Conservation (phyloP, 2,113 vertebrate species). For the Paradoxurus hermaphroditus region DNA sequence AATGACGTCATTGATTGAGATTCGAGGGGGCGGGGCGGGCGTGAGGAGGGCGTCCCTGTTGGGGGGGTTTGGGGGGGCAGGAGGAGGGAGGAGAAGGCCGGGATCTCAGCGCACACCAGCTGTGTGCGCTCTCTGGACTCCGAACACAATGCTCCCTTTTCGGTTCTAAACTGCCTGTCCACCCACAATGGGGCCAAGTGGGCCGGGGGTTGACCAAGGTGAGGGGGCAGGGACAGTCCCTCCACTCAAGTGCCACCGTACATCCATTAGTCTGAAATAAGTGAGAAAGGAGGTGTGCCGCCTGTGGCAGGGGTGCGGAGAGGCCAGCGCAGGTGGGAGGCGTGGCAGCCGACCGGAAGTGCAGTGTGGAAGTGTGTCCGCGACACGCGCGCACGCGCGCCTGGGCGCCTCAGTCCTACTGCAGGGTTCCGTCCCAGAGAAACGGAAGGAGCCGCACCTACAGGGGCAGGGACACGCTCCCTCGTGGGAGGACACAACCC, state of each 20-base stretch:
- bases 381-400: rapidly evolving
- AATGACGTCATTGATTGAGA: not conserved
- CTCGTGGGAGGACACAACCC: rapidly evolving
- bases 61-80: not conserved
- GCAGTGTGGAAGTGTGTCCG: rapidly evolving
- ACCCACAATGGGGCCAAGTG: rapidly evolving
- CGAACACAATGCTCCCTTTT: not conserved
- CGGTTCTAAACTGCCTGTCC: rapidly evolving
- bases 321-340: rapidly evolving
- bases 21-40: rapidly evolving
- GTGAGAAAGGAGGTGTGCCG: rapidly evolving
- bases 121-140: rapidly evolving
- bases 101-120: not conserved
- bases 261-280: not conserved
- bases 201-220: rapidly evolving
- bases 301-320: not conserved
- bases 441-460: no score
- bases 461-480: not conserved
- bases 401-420: rapidly evolving
- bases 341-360: not conserved
- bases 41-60: rapidly evolving
- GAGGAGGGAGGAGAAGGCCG: no score
- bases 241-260: not conserved
- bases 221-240: not conserved
- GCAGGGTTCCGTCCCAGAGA: rapidly evolving